Percentiles rank a stretch among this genome's conserved stretches.
Evolutionary conservation across 1,140 invertebrate species (phyloP).

Genomic region (Magallana ariakensis): DNA sequence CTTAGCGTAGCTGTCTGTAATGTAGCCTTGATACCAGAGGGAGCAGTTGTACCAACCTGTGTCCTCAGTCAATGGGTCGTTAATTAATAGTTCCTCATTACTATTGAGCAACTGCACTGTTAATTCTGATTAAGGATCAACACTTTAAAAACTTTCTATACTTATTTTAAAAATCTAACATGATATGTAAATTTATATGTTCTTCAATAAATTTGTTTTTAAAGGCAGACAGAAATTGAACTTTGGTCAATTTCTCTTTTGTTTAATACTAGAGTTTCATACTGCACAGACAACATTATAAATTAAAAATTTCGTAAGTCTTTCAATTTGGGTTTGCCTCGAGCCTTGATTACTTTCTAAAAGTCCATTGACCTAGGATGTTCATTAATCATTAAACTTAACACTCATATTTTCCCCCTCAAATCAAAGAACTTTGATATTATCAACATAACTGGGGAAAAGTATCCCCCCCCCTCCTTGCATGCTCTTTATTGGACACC

Average conservation of each 20-base stretch:
- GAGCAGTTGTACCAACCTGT: conserved; percentile 20
- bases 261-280: background rate
- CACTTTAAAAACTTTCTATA: background rate
- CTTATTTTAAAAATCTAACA: background rate
- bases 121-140: background rate
- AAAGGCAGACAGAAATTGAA: too few species aligned
- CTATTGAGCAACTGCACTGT: background rate
- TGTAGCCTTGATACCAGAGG: conserved; percentile 11
- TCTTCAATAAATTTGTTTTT: background rate
- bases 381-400: too few species aligned
- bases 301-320: too few species aligned
- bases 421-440: too few species aligned
- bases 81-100: background rate
- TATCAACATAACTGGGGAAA: too few species aligned
- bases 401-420: too few species aligned
- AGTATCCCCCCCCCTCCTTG: too few species aligned
- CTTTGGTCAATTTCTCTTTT: background rate
- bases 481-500: too few species aligned
- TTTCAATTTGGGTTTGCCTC: background rate
- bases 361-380: too few species aligned
- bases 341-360: background rate
- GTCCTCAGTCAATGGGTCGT: background rate
- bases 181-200: background rate
- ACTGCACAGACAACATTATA: background rate
- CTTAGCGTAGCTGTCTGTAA: background rate